Evolutionary conservation across 2,113 vertebrate species (phyloP).

Genomic region (Chiloscyllium plagiosum): DNA sequence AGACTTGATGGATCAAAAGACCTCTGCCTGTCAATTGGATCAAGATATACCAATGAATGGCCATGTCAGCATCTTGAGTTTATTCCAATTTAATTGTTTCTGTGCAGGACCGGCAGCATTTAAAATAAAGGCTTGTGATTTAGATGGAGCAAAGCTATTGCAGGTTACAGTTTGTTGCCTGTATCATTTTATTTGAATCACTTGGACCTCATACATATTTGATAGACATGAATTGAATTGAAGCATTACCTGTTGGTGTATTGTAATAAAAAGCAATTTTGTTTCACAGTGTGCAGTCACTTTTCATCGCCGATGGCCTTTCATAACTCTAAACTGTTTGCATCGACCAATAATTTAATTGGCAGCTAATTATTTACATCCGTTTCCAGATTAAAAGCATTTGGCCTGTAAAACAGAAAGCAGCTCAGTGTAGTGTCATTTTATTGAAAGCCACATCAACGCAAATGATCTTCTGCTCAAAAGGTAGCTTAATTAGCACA

Average conservation of each 20-base stretch:
- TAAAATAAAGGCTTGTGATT: not conserved
- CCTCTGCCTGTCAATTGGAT: not conserved
- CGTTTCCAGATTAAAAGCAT: not conserved
- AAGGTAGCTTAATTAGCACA: not conserved
- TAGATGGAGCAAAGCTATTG: not conserved
- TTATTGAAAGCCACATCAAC: not conserved
- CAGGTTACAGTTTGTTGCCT: not conserved
- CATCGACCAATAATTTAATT: not conserved
- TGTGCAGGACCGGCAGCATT: not conserved
- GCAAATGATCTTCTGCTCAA: not conserved
- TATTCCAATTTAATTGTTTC: not conserved
- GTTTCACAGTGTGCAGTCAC: not conserved
- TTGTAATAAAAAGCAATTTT: not conserved
- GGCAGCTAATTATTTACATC: slow-evolving; percentile 9
- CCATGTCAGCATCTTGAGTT: not conserved
- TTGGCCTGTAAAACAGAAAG: not conserved
- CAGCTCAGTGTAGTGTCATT: not conserved
- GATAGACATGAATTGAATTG: not conserved
- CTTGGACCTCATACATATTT: not conserved
- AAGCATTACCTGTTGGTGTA: not conserved
- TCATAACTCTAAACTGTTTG: not conserved
- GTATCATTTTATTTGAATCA: not conserved
- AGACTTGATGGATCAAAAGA: not conserved
- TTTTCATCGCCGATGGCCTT: not conserved
- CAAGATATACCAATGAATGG: no score